Evolutionary conservation across 2,888 invertebrate genomes (phyloP).

Genomic region (Lypha dubia): DNA sequence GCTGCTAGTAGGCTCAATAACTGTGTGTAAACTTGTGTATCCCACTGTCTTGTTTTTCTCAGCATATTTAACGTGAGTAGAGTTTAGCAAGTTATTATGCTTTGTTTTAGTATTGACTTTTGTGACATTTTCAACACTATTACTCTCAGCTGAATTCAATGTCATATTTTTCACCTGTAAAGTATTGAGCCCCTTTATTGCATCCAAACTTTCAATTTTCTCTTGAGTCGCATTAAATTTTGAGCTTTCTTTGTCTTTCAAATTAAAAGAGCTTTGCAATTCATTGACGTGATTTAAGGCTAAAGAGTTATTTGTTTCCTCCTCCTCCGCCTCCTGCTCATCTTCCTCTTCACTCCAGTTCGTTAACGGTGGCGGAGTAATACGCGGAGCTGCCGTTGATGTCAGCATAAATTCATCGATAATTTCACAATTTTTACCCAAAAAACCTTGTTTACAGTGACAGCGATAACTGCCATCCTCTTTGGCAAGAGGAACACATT

Average conservation of each 20-base stretch:
- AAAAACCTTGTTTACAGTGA: slow-evolving; percentile 89
- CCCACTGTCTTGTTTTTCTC: not conserved
- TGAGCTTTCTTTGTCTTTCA: not conserved
- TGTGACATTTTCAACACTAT: not conserved
- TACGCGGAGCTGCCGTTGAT: slow-evolving; percentile 79
- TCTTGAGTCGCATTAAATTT: not conserved
- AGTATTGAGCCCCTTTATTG: not conserved
- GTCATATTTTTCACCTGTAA: not conserved
- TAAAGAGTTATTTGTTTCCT: not conserved
- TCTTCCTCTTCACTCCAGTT: slow-evolving; percentile 29
- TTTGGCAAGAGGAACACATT: slow-evolving; percentile 90
- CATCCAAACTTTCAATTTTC: not conserved
- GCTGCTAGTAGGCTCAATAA: no score
- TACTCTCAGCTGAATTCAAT: not conserved
- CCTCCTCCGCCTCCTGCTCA: not conserved
- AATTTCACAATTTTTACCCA: slow-evolving; percentile 90
- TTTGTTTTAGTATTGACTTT: not conserved
- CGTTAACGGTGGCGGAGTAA: slow-evolving; percentile 78
- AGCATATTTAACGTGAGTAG: no score
- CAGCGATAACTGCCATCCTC: slow-evolving; percentile 91
- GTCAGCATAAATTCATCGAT: slow-evolving; percentile 81
- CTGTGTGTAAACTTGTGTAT: not conserved
- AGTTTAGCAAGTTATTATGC: not conserved
- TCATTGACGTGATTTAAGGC: slow-evolving; percentile 28
- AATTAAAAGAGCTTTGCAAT: not conserved